Evolutionary conservation across 2,113 vertebrate species (phyloP).

Genomic region (Thoracochromis brauschi): DNA sequence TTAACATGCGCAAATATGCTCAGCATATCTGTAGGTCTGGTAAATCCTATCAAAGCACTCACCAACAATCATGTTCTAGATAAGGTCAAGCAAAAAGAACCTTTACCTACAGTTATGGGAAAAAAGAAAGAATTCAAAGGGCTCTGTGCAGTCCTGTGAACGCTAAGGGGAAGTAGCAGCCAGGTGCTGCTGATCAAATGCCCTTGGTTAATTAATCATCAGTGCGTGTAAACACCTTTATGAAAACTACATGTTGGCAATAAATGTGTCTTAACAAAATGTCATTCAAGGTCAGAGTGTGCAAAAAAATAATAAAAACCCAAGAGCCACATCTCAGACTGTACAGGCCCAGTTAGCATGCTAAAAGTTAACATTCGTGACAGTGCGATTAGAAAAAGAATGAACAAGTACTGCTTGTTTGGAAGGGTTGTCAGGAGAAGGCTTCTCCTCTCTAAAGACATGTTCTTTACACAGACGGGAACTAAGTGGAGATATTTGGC

Average conservation of each 20-base stretch:
- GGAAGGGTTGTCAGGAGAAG: not conserved
- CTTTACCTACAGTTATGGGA: not conserved
- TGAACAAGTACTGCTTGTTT: not conserved
- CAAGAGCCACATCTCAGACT: not conserved
- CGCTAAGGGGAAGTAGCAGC: not conserved
- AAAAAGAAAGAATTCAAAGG: not conserved
- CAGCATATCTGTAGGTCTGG: not conserved
- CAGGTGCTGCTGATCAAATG: not conserved
- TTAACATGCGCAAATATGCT: not conserved
- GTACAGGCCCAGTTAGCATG: not conserved
- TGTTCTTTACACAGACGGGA: not conserved
- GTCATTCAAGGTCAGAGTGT: not conserved
- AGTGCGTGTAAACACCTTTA: not conserved
- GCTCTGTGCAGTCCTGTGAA: not conserved
- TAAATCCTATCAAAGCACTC: not conserved
- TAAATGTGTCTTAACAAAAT: not conserved
- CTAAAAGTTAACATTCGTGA: not conserved
- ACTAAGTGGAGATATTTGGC: not conserved
- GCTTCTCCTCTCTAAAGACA: accelerated
- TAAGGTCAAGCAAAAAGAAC: not conserved
- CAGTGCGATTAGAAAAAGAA: not conserved
- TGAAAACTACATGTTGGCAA: not conserved
- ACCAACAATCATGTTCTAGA: not conserved
- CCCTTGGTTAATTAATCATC: not conserved
- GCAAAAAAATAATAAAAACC: not conserved